phyloP scores from a whole-genome alignment of 2,888 invertebrate genomes.

The Microchrysa polita region DNA sequence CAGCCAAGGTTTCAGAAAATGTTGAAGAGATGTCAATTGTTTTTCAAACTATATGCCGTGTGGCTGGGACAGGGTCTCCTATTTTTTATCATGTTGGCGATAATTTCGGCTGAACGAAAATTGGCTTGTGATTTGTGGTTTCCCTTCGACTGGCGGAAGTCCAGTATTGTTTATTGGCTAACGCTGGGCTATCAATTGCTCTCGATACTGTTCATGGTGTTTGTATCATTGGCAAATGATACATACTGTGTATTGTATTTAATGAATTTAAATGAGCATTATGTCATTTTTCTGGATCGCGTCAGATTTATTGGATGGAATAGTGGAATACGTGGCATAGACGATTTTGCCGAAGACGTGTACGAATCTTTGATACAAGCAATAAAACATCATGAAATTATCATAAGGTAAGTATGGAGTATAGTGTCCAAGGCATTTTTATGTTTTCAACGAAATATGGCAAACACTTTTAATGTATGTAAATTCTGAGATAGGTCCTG shows the following conservation, averaged over 20 bases:
- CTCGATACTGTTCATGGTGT: not conserved
- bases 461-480: too few species aligned
- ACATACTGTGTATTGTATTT: not conserved
- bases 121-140: not conserved
- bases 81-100: not conserved
- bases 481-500: too few species aligned
- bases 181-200: not conserved
- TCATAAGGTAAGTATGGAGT: not conserved
- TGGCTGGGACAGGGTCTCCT: not conserved
- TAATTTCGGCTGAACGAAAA: not conserved
- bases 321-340: not conserved
- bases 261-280: not conserved
- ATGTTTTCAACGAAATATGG: too few species aligned
- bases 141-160: conserved; percentile 4
- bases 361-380: too few species aligned
- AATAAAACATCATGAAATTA: not conserved
- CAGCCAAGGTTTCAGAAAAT: not conserved
- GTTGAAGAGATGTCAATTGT: not conserved
- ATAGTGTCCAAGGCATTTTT: too few species aligned
- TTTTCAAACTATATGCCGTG: not conserved
- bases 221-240: not conserved
- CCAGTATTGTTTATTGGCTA: not conserved
- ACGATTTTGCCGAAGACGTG: too few species aligned
- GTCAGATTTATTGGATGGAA: not conserved
- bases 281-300: not conserved